A percentile compares a stretch with the other conserved stretches of the same genome.
phyloP scores from a whole-genome alignment of 2,113 vertebrate genomes.

The Nerophis lumbriciformis region DNA sequence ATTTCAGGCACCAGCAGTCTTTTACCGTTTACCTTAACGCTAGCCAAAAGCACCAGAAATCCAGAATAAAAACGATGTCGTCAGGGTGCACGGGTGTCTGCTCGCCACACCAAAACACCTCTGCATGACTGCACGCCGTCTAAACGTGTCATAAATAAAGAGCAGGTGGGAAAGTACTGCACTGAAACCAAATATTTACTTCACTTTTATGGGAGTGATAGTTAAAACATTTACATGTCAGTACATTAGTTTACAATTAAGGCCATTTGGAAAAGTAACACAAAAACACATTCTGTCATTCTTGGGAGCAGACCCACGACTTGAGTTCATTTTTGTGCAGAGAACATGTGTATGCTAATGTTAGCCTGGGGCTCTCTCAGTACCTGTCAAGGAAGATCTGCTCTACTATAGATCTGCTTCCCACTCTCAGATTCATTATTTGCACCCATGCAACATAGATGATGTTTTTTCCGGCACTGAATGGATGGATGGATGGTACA shows the following conservation, averaged over 20 bases:
- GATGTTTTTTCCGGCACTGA: background rate
- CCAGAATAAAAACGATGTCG: background rate
- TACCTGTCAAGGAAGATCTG: conserved; percentile 43
- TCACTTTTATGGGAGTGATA: background rate
- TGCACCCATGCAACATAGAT: conserved; percentile 10
- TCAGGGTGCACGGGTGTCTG: conserved; percentile 38
- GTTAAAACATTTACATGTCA: background rate
- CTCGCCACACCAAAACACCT: conserved; percentile 25
- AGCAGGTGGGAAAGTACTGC: conserved; percentile 4
- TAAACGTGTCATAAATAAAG: conserved; percentile 17
- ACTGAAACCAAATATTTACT: conserved; percentile 10
- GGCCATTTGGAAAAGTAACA: conserved; percentile 20
- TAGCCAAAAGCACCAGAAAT: conserved; percentile 5
- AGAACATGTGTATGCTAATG: conserved; percentile 35
- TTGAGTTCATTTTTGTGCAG: conserved; percentile 33
- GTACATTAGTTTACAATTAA: no score
- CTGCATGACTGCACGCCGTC: conserved; percentile 18
- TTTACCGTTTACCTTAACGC: conserved; percentile 33
- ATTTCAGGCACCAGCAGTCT: conserved; percentile 1
- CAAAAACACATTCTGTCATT: conserved; percentile 8
- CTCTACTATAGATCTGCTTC: conserved; percentile 31
- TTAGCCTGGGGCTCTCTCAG: conserved; percentile 50
- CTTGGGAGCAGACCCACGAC: background rate
- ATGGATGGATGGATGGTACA: background rate
- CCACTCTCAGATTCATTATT: conserved; percentile 13